Evolutionary conservation across 2,797 vertebrate species (phyloP).

Genomic region (Arrhamphus sclerolepis): DNA sequence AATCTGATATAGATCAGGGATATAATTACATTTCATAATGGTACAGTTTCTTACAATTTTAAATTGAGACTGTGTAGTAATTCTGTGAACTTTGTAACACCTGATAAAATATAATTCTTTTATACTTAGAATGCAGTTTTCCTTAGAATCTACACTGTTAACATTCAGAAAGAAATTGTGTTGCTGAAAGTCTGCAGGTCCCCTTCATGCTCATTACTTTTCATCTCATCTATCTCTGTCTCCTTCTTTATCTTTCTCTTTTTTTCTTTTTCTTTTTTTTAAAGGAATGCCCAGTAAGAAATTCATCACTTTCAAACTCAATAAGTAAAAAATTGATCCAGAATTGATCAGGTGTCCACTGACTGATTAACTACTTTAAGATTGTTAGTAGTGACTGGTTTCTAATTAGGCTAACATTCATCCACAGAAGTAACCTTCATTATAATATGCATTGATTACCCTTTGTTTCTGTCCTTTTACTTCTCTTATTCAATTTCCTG

Average conservation of each 20-base stretch:
- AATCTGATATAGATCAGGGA: neutral
- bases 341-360: slow-evolving; percentile 31
- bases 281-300: slow-evolving; percentile 7
- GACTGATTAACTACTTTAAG: slow-evolving; percentile 35
- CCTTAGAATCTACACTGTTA: neutral
- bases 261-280: slow-evolving; percentile 2
- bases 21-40: neutral
- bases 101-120: too few relatives aligned
- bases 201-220: neutral
- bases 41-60: neutral
- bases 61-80: too few relatives aligned
- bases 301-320: slow-evolving; percentile 21
- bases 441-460: slow-evolving; percentile 19
- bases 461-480: slow-evolving; percentile 28
- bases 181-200: neutral
- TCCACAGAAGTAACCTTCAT: neutral
- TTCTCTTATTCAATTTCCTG: slow-evolving; percentile 14
- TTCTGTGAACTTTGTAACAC: too few relatives aligned
- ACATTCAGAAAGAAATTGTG: slow-evolving; percentile 5
- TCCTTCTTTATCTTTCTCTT: neutral
- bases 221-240: slow-evolving; percentile 12
- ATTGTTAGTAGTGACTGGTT: slow-evolving; percentile 9
- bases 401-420: slow-evolving; percentile 15
- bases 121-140: neutral
- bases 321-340: slow-evolving; percentile 37